Evolutionary conservation across 2,113 vertebrate genomes (phyloP).

Genomic region (Tretioscincus oriximinensis): DNA sequence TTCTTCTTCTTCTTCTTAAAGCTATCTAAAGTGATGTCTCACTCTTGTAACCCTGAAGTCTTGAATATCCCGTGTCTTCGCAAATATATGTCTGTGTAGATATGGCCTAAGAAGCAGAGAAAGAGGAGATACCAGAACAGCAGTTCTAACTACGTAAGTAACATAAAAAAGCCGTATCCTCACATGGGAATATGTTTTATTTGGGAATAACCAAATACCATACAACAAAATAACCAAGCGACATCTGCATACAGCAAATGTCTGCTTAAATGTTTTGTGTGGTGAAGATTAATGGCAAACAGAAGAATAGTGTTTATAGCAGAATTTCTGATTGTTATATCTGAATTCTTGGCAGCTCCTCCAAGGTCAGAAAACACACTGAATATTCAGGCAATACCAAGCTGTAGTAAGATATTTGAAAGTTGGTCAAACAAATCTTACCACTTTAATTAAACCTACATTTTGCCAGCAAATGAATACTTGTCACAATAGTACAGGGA

Average conservation of each 20-base stretch:
- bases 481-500: neutral
- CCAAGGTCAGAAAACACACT: constrained; percentile 2
- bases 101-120: neutral
- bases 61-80: too few species aligned
- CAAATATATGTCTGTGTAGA: too few species aligned
- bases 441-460: constrained; percentile 1
- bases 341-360: neutral
- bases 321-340: neutral
- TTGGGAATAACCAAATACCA: too few species aligned
- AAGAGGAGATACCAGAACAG: neutral
- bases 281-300: neutral
- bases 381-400: constrained; percentile 4
- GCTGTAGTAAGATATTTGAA: neutral
- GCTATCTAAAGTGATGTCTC: too few species aligned
- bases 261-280: too few species aligned
- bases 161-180: neutral
- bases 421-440: neutral
- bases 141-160: neutral
- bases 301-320: neutral
- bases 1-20: too few species aligned
- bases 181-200: too few species aligned
- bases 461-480: constrained; percentile 20
- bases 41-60: too few species aligned
- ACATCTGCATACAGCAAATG: too few species aligned
- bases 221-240: too few species aligned